phyloP scores from a whole-genome alignment of 1,140 invertebrate species.

The Papilio polytes region DNA sequence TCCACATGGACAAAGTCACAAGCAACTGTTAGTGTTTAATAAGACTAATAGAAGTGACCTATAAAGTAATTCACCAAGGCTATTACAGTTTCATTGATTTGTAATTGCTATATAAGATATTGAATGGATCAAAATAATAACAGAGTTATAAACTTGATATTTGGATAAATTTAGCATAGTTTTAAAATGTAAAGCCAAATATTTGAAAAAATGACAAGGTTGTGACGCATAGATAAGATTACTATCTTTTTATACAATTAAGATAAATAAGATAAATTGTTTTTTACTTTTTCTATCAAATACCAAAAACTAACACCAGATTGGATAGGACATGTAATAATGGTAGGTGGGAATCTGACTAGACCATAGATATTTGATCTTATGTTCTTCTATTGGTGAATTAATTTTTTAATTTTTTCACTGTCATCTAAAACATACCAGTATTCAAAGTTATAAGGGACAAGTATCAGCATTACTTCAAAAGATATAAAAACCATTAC shows the following conservation, averaged over 20 bases:
- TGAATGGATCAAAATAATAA: neutral
- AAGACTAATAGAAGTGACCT: conserved; percentile 43
- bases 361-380: no score
- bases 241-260: neutral
- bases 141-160: neutral
- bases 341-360: neutral
- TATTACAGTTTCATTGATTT: conserved; percentile 25
- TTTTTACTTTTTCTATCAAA: neutral
- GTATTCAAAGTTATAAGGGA: no score
- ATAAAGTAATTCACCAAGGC: conserved; percentile 42
- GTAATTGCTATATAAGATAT: conserved; percentile 42
- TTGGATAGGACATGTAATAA: neutral
- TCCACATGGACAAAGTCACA: neutral
- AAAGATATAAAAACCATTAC: no score
- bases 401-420: no score
- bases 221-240: conserved; percentile 7
- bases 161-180: neutral
- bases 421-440: no score
- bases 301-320: neutral
- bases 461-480: no score
- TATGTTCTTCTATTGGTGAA: no score
- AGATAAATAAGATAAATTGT: neutral
- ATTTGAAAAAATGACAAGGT: neutral
- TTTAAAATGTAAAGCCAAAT: conserved; percentile 2
- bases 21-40: neutral